A percentile compares a stretch with the other conserved stretches of the same genome.
Evolutionary conservation across 2,888 invertebrate genomes (phyloP).

Genomic region (Cyclophora punctaria): DNA sequence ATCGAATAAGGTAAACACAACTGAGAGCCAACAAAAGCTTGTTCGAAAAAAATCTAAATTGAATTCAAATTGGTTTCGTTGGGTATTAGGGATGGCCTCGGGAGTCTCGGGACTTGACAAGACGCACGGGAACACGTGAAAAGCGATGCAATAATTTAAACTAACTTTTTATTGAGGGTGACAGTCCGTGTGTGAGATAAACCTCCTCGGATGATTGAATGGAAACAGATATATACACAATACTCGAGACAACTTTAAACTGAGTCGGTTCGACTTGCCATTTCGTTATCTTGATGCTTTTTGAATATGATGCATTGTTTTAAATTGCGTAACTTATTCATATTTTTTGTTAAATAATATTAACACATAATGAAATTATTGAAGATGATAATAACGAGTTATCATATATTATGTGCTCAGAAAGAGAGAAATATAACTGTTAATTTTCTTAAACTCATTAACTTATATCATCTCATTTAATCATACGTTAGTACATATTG

Average conservation of each 20-base stretch:
- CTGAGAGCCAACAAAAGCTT: constrained; percentile 74
- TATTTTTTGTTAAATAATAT: too few species aligned
- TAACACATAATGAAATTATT: too few species aligned
- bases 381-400: too few species aligned
- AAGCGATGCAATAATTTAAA: constrained; percentile 61
- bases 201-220: constrained; percentile 46
- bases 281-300: constrained; percentile 1
- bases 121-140: constrained; percentile 43
- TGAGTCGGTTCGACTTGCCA: neutral
- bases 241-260: constrained; percentile 1
- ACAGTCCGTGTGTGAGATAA: constrained; percentile 46
- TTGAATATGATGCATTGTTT: constrained; percentile 12
- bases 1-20: constrained; percentile 76
- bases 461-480: too few species aligned
- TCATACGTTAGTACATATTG: too few species aligned
- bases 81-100: constrained; percentile 71
- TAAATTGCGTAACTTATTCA: too few species aligned
- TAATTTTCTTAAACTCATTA: too few species aligned
- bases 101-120: constrained; percentile 68
- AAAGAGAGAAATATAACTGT: too few species aligned
- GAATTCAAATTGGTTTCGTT: constrained; percentile 75
- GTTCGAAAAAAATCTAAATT: constrained; percentile 73
- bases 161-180: constrained; percentile 57
- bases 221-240: constrained; percentile 41
- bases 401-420: too few species aligned